phyloP scores from a whole-genome alignment of 2,113 vertebrate species.

The Polypterus bichir region DNA sequence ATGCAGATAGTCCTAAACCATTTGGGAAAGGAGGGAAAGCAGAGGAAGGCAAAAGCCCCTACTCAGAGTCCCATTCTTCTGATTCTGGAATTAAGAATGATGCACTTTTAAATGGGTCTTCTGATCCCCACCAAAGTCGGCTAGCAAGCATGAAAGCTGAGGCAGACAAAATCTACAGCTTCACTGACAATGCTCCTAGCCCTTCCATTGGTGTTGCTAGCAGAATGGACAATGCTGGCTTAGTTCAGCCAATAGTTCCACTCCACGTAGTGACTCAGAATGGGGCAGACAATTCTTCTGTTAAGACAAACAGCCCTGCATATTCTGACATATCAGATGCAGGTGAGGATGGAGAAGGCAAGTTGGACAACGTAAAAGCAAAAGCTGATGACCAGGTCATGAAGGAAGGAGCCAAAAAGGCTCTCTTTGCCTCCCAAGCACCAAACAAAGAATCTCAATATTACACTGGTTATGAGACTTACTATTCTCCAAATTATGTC shows the following conservation, averaged over 20 bases:
- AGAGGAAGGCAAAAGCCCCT: constrained; percentile 84
- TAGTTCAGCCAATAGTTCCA: constrained; percentile 75
- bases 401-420: constrained; percentile 87
- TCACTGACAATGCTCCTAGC: constrained; percentile 91
- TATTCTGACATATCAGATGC: constrained; percentile 96
- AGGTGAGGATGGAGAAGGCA: constrained; percentile 89
- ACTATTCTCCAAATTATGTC: constrained; percentile 85
- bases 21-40: constrained; percentile 67
- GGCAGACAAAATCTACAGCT: constrained; percentile 96
- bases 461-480: constrained; percentile 78
- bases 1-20: constrained; percentile 78
- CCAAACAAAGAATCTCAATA: constrained; percentile 84
- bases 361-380: constrained; percentile 65
- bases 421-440: constrained; percentile 73
- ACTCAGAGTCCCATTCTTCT: constrained; percentile 55
- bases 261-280: constrained; percentile 82
- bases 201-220: constrained; percentile 81
- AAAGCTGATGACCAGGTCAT: constrained; percentile 74
- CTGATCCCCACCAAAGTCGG: constrained; percentile 87
- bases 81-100: constrained; percentile 71
- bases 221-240: constrained; percentile 68
- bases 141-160: constrained; percentile 94
- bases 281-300: constrained; percentile 80
- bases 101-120: constrained; percentile 80
- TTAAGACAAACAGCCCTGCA: constrained; percentile 91